Conservation (phyloP, 2,888 invertebrate genomes). For the Halocaridina rubra region DNA sequence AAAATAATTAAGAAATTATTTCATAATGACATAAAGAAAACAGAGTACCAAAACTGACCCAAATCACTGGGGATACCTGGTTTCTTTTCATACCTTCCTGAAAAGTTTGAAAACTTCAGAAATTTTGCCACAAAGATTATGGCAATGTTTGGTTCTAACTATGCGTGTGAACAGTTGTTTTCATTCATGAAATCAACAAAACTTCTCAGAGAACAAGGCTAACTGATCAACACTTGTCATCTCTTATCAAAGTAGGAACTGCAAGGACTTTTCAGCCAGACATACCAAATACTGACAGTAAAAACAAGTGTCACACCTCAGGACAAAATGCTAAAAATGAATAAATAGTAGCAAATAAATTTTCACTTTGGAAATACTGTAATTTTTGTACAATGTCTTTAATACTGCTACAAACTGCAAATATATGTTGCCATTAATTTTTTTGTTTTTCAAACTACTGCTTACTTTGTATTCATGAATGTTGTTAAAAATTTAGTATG, state of each 20-base stretch:
- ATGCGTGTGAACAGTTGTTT: neutral
- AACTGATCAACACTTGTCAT: neutral
- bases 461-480: neutral
- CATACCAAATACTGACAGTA: too few relatives aligned
- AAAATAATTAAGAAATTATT: too few relatives aligned
- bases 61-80: neutral
- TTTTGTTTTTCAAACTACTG: neutral
- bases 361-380: neutral
- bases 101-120: neutral
- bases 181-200: neutral
- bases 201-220: neutral
- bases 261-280: too few relatives aligned
- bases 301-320: too few relatives aligned
- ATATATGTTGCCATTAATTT: neutral
- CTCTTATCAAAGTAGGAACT: neutral
- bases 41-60: too few relatives aligned
- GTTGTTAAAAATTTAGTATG: neutral
- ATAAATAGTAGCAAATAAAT: neutral
- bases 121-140: neutral
- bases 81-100: slow-evolving; percentile 2
- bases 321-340: neutral
- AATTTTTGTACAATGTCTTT: neutral
- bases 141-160: too few relatives aligned
- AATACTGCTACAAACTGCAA: neutral
- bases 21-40: too few relatives aligned